Base-by-base conservation (phyloP, 1,140 invertebrate genomes). In the Conus betulinus region DNA sequence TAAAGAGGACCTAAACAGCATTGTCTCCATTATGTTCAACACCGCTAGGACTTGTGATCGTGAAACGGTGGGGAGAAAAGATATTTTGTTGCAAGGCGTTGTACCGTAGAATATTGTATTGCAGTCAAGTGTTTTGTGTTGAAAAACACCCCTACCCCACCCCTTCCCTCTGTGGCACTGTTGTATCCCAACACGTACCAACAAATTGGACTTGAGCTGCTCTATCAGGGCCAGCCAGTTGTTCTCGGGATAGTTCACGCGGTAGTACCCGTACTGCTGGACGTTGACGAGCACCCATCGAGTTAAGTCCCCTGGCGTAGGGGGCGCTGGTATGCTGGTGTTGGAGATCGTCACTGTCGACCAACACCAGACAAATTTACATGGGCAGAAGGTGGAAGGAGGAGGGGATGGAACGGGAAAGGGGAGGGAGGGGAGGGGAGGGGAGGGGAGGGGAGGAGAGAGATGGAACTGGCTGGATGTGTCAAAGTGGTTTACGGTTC, bases 201-300 rank as follows among this genome's bases (percentile, higher is more conserved):
- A 96, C 88, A 97, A 97, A 94, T 98, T 97, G 0, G 94, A 96
- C 60, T 96, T 95, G 5, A 93, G 85, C 85, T 94, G 93, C 25
- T 89, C 74, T 27, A 90, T 92, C 27, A 94, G 83, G 3, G 87
- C 85, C 52, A 89, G 53, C 94, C 94, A 94, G 88, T 93, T 94
- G 2, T 96, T 96, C 3, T 97, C 71, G 98, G 98, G 97, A 94
- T 98, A 98, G 87, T 97, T 97, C 0, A 98, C 97, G 52, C 98
- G 96, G 94, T 98, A 98, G 93, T 98, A 98, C 5, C 98, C 98
- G 51, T 97, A 97, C 94, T 98, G 97, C 84, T 95, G 93, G 52
- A 96, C 92, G 88, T 95, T 96, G 55, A 90, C 89, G 5, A 93
- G 15, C 60, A 92, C 87, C 91, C 92, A 93, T 83, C 7, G 13